Percentiles rank a stretch among this genome's conserved stretches.
These are phyloP conservation scores for Periophthalmus modestus DNA, from an alignment of 2,113 vertebrate species.

Conservation along the genomic window DNA sequence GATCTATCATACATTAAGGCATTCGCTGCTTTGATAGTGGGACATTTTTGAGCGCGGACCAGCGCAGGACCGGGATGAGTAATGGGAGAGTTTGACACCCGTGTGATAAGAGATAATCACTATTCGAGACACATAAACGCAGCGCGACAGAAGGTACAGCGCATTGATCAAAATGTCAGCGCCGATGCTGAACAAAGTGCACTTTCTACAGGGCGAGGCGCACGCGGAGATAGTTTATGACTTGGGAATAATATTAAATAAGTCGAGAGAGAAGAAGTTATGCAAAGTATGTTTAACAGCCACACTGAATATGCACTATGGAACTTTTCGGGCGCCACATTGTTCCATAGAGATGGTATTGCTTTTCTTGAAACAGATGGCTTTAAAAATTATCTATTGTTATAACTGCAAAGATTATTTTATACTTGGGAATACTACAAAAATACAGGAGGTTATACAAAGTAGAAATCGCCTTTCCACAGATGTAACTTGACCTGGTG, in stretches of 20 bases:
- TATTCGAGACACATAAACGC: slow-evolving; percentile 63
- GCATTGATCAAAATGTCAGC: slow-evolving; percentile 71
- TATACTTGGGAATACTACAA: too few relatives aligned
- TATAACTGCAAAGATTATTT: too few relatives aligned
- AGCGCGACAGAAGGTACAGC: slow-evolving; percentile 41
- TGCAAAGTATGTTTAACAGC: not conserved
- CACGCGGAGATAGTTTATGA: not conserved
- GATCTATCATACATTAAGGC: slow-evolving; percentile 52
- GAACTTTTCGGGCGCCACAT: too few relatives aligned
- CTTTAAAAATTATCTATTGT: too few relatives aligned
- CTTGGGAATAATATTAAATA: not conserved
- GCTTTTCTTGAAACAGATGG: too few relatives aligned
- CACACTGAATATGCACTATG: too few relatives aligned
- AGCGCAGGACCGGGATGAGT: slow-evolving; percentile 47
- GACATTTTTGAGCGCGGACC: slow-evolving; percentile 37
- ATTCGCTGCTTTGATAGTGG: slow-evolving; percentile 50
- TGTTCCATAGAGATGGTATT: too few relatives aligned
- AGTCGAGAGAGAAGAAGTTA: not conserved
- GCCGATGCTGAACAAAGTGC: slow-evolving; percentile 44
- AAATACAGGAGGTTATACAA: too few relatives aligned
- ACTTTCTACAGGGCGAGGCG: slow-evolving; percentile 30
- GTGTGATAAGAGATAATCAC: slow-evolving; percentile 66
- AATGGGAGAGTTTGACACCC: slow-evolving; percentile 54
- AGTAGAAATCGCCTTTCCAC: too few relatives aligned
- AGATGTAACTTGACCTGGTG: too few relatives aligned